Evolutionary conservation across 2,797 vertebrate genomes (phyloP).

Genomic region (Aldrovandia affinis): DNA sequence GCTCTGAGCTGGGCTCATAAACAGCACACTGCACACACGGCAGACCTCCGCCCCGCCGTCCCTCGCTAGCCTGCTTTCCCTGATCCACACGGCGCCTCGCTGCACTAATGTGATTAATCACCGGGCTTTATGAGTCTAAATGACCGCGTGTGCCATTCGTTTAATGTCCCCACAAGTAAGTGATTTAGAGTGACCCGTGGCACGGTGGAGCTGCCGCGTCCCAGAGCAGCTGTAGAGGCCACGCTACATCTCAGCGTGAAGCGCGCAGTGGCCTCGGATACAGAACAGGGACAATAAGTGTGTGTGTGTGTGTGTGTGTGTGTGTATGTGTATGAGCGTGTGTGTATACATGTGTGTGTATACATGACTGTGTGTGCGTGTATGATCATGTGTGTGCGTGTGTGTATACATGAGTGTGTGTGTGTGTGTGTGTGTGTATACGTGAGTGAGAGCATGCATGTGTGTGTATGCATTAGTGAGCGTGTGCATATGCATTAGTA

Average conservation of each 20-base stretch:
- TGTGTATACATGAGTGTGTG: background rate
- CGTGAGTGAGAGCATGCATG: background rate
- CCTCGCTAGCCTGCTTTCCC: background rate
- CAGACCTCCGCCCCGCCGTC: background rate
- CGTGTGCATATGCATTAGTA: background rate
- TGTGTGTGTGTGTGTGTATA: too few relatives aligned
- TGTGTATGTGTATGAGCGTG: background rate
- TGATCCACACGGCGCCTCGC: background rate
- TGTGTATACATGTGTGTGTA: background rate
- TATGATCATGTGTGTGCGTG: background rate
- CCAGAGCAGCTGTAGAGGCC: background rate
- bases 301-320: background rate
- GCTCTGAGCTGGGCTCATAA: background rate
- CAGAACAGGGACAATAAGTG: background rate
- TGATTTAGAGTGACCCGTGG: background rate
- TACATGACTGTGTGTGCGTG: background rate
- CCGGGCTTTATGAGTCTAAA: background rate
- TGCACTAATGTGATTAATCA: background rate
- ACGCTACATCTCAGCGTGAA: background rate
- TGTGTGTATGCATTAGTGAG: too few relatives aligned
- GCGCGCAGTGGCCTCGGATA: background rate
- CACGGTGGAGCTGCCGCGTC: background rate
- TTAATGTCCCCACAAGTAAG: conserved; percentile 6
- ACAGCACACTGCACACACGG: background rate
- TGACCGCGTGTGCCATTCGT: background rate